Percentiles rank a stretch among this genome's conserved stretches.
phyloP scores from a whole-genome alignment of 2,888 invertebrate species.

The Nemoura dubitans region DNA sequence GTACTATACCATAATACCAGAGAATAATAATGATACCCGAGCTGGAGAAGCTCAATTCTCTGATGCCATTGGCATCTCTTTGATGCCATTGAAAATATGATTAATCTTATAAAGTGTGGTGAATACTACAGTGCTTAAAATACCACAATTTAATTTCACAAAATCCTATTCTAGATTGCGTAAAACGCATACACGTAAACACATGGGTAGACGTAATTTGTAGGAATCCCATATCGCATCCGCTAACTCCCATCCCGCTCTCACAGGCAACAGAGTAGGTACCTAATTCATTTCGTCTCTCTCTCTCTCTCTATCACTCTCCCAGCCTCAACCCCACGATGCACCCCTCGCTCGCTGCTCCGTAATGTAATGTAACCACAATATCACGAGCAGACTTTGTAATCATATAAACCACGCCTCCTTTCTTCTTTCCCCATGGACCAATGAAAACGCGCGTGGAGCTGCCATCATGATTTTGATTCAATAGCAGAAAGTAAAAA shows the following conservation, averaged over 20 bases:
- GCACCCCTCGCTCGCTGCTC: not conserved
- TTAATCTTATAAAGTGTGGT: constrained; percentile 26
- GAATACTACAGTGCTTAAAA: not conserved
- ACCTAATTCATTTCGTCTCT: no score
- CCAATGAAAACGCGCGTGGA: constrained; percentile 43
- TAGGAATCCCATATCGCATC: not conserved
- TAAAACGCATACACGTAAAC: not conserved
- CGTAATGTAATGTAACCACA: constrained; percentile 37
- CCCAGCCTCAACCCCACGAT: not conserved
- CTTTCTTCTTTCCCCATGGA: constrained; percentile 24
- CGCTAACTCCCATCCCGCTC: not conserved
- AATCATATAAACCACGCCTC: constrained; percentile 37
- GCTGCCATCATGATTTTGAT: constrained; percentile 50
- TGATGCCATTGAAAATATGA: constrained; percentile 23
- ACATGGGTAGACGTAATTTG: not conserved
- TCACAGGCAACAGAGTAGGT: not conserved
- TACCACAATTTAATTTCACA: not conserved
- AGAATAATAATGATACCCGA: no score
- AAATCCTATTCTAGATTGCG: not conserved
- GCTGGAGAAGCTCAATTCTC: no score
- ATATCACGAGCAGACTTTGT: constrained; percentile 31
- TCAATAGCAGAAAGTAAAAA: constrained; percentile 48
- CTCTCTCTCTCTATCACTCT: constrained; percentile 3
- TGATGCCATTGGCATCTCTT: no score
- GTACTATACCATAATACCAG: no score